These are phyloP conservation scores for Zoroaster sp. DNA, from an alignment of 53 echinoderm and acorn worm genomes.

Conservation along the genomic window DNA sequence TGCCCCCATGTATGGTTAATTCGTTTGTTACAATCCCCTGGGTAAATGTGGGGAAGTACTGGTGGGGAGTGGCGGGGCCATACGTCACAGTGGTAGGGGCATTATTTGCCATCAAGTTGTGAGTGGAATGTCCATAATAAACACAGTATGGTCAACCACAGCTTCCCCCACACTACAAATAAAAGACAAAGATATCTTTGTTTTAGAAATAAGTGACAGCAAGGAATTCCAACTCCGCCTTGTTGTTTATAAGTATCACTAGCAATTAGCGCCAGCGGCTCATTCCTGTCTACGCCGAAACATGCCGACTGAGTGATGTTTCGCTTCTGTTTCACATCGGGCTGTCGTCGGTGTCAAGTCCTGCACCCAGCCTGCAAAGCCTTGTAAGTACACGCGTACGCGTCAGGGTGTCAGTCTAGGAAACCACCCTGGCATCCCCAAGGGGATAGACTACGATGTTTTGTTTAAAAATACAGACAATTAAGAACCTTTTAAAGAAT, in stretches of 20 bases:
- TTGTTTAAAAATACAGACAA: conserved; percentile 53
- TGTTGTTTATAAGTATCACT: conserved; percentile 29
- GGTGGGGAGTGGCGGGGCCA: too few species aligned
- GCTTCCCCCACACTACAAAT: not conserved
- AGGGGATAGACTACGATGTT: not conserved
- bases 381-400: not conserved
- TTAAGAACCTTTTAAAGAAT: conserved; percentile 29
- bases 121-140: too few species aligned
- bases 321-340: conserved; percentile 6
- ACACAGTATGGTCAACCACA: too few species aligned
- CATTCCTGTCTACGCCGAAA: not conserved
- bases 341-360: not conserved
- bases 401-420: not conserved
- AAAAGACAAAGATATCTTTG: not conserved
- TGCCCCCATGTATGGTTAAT: too few species aligned
- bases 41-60: too few species aligned
- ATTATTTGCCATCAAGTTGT: too few species aligned
- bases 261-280: conserved; percentile 15
- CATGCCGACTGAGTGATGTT: not conserved
- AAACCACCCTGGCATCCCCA: not conserved
- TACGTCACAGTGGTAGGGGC: too few species aligned
- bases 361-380: not conserved
- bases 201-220: not conserved
- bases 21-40: too few species aligned
- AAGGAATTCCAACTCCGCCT: not conserved